Base-by-base conservation (phyloP, 1,140 invertebrate genomes). In the Heliothis subflexa region DNA sequence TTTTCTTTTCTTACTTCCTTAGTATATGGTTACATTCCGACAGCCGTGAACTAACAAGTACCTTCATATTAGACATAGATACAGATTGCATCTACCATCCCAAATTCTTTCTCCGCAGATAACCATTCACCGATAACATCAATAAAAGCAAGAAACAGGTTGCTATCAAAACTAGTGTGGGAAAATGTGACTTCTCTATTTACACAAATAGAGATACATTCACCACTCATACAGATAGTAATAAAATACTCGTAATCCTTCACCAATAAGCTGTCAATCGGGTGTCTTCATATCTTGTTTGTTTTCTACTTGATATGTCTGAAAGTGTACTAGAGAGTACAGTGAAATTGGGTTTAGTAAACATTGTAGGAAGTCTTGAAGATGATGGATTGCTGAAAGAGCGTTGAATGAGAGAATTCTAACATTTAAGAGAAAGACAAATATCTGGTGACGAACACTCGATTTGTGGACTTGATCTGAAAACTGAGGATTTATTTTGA, bases 161-260 rank as follows among this genome's bases (percentile, higher is more conserved):
- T 71, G 50, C 64, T 14, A 47, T 75, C 16, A 72, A 80, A 80
- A 80, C 50, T 70, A 78, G 61, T 81, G 80, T 84, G 83, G 80
- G 83, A 84, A 84, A 80, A 47, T 68, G 40, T 74, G 87, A 85
- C 85, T 83, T 85, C 9, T 33, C 16, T 47, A 47, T 73, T 59
- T 75, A 47, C 47, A 28, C 59, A 75, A 33, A 21, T 45, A 57
- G 11, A 61, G 72, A 62, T 86, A 91, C 88, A 86, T 77, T 84
- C 47, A 89, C 86, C 87, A 89, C 89, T 89, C 87, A 80, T 85
- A 81, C 81, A 52, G 85, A 87, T 83, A 83, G 72, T 75, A 75
- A 47, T 75, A n/a, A 74, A 74, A 78, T 71, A 61, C 50, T 40
- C 61, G 7, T 82, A 80, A 79, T 82, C 73, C 71, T 75, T 73